These are phyloP conservation scores for Acrobasis repandana DNA, from an alignment of 2,888 invertebrate genomes.

Conservation along the genomic window DNA sequence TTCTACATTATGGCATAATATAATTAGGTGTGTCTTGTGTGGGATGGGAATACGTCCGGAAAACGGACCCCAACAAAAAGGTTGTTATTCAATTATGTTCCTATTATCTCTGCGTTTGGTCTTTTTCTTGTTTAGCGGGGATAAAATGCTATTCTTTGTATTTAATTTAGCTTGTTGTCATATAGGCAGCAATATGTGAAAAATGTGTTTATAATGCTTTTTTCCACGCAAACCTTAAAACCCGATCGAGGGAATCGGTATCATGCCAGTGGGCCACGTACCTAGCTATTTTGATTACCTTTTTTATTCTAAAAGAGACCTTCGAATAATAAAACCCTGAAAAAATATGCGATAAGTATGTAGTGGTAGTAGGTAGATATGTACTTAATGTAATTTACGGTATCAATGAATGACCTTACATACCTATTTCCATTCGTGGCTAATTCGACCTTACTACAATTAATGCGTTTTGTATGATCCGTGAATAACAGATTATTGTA, in stretches of 20 bases:
- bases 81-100: conserved; percentile 33
- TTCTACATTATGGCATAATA: conserved; percentile 29
- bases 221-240: too few relatives aligned
- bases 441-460: neutral
- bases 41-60: conserved; percentile 24
- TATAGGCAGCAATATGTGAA: neutral
- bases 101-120: conserved; percentile 30
- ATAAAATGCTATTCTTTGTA: conserved; percentile 6
- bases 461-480: neutral
- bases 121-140: conserved; percentile 21
- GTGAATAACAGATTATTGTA: neutral
- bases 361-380: too few relatives aligned
- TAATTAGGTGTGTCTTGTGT: conserved; percentile 25
- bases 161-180: neutral
- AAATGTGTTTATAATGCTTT: neutral
- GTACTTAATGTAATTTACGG: neutral
- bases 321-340: too few relatives aligned
- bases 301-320: too few relatives aligned
- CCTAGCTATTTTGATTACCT: too few relatives aligned
- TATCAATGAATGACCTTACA: neutral
- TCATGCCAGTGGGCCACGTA: too few relatives aligned
- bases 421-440: neutral
- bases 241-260: too few relatives aligned
- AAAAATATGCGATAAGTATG: too few relatives aligned
- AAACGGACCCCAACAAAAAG: conserved; percentile 30